Evolutionary conservation across 1,140 invertebrate species (phyloP), one percentile per base, ranked within the genome.

Genomic region (Drosophila kanapiae): DNA sequence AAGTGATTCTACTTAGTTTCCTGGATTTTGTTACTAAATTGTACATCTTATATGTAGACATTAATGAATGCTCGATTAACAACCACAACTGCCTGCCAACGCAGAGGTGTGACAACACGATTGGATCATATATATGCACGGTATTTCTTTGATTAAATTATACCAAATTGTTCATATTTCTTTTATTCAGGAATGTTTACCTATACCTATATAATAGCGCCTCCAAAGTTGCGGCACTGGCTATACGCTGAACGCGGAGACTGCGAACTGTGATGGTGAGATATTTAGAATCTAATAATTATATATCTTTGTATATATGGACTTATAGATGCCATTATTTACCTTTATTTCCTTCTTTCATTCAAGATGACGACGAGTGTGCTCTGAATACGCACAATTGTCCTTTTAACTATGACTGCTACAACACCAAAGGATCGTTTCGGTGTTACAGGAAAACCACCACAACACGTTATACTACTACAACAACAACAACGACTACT

Each of bases 171-270:
- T 40, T 27, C 23, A 56, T 56, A 56, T 56, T 48, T 42, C 18
- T 63, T 18, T 62, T 35, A 65, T 38, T 42, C 14, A 43, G 27
- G 53, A 56, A 56, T 56, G 53, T 56, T 56, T 56, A 38, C 29
- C 4, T 60, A 60, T 45, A 27, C 1, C 33, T 48, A 35, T 3
- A 42, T 45, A n/a, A 16, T 47, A 86, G 83, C 91, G 94, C 43
- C 96, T 96, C 31, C 94, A 96, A 23, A 96, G 97, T 1, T 99
- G 99, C 93, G 99, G 99, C 1, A 99, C 98, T 0, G 99, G 99
- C 1, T 99, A 99, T 88, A 98, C 98, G 0, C 93, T 99, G 4
- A 98, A 99, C 90, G 96, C 96, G 8, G 95, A 96, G 10, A 97
- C 96, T 5, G 96, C 97, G 62, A 94, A 95, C 67, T 99, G 98